These are phyloP conservation scores for Gulo gulo DNA, from an alignment of 2,113 vertebrate genomes.

Conservation along the genomic window DNA sequence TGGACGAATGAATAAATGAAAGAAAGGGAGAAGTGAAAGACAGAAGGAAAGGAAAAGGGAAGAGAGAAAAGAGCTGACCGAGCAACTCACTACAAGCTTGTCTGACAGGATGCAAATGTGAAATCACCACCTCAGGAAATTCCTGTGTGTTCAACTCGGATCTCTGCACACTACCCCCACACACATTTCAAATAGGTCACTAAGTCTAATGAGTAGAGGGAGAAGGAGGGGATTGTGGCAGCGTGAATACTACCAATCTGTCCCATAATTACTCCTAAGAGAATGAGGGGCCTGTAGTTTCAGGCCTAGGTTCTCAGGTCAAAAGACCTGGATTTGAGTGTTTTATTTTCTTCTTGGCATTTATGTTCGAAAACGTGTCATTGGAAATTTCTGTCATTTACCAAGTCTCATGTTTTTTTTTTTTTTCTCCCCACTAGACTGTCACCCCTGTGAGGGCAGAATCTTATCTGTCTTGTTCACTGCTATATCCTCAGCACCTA, in stretches of 20 bases:
- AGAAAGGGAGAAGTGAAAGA: neutral
- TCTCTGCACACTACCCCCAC: no score
- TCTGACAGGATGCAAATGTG: neutral
- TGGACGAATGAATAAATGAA: neutral
- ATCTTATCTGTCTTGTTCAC: neutral
- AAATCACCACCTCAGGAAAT: neutral
- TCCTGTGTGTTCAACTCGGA: neutral
- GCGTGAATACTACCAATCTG: neutral
- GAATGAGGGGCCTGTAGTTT: neutral
- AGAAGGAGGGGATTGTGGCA: neutral
- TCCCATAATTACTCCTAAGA: neutral
- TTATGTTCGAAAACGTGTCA: neutral
- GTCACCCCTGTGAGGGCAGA: neutral
- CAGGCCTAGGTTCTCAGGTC: neutral
- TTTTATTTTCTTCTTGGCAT: neutral
- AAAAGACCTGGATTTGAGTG: neutral
- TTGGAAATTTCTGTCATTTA: neutral
- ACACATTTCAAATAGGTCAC: neutral
- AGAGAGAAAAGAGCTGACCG: neutral
- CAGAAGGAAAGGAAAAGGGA: neutral
- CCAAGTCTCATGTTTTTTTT: neutral
- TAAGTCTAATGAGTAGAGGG: neutral
- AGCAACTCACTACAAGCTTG: neutral
- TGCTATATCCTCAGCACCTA: neutral
- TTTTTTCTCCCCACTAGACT: neutral